These are phyloP conservation scores for Solenopsis invicta DNA, from an alignment of 1,140 invertebrate species.

Conservation along the genomic window DNA sequence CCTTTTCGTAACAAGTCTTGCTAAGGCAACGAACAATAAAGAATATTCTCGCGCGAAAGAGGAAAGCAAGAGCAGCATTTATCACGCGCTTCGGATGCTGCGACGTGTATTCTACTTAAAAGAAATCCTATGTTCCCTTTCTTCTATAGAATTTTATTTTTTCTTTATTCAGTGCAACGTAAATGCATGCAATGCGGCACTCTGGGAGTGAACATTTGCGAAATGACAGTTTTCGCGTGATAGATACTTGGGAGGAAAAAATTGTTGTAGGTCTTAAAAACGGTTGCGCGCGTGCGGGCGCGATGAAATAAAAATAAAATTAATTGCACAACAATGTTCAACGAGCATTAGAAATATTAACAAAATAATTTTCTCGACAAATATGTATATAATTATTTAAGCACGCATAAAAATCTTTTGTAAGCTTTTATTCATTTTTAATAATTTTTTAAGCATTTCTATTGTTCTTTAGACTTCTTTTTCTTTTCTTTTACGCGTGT, in stretches of 20 bases:
- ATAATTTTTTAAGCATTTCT: not conserved
- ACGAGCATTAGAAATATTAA: not conserved
- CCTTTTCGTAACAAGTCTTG: conserved; percentile 33
- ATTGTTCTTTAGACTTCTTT: not conserved
- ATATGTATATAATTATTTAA: conserved; percentile 9
- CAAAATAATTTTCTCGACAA: not conserved
- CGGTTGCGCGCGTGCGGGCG: not conserved
- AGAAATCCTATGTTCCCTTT: conserved; percentile 11
- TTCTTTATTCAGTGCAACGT: not conserved
- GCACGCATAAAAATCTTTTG: not conserved
- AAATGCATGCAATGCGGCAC: conserved; percentile 10
- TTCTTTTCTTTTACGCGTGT: not conserved
- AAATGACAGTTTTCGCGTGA: conserved; percentile 30
- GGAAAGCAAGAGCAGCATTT: conserved; percentile 8
- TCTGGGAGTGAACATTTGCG: conserved; percentile 14
- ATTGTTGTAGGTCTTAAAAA: not conserved
- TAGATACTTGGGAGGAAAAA: conserved; percentile 31
- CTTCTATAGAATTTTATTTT: conserved; percentile 5
- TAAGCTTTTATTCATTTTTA: not conserved
- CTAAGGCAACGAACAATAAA: conserved; percentile 6
- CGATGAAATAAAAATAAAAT: not conserved
- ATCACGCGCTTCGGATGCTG: conserved; percentile 19
- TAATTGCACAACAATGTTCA: not conserved
- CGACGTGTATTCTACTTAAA: conserved; percentile 41
- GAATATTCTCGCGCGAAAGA: not conserved